Evolutionary conservation across 2,888 invertebrate genomes (phyloP).

Genomic region (Dioctria linearis): DNA sequence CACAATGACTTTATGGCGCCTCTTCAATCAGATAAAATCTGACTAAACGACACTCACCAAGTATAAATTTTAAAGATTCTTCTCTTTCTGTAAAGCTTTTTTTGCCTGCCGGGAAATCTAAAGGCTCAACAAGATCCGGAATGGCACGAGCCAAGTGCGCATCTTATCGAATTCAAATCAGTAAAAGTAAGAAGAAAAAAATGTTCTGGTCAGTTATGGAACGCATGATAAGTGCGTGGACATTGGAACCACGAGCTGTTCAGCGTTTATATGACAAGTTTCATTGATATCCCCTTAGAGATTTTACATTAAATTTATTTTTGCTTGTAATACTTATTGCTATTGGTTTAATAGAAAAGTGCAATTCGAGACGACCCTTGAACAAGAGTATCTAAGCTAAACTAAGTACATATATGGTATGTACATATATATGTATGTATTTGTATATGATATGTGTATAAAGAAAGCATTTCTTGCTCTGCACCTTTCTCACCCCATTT

Average conservation of each 20-base stretch:
- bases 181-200: conserved; percentile 5
- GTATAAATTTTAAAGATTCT: neutral
- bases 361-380: too few species aligned
- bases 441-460: too few species aligned
- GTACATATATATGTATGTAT: too few species aligned
- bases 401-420: too few species aligned
- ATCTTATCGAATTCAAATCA: conserved; percentile 7
- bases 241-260: conserved; percentile 47
- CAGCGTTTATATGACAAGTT: neutral
- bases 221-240: conserved; percentile 44
- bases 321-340: too few species aligned
- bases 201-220: conserved; percentile 36
- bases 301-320: too few species aligned
- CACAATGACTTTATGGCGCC: neutral
- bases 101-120: neutral
- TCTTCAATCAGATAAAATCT: neutral
- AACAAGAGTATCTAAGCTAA: too few species aligned
- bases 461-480: too few species aligned
- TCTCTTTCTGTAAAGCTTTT: neutral
- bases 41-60: neutral
- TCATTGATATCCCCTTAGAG: neutral
- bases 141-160: conserved; percentile 44
- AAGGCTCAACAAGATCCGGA: conserved; percentile 12
- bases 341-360: too few species aligned
- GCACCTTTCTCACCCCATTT: too few species aligned